phyloP scores from a whole-genome alignment of 2,797 vertebrate species.

The Rachycentron canadum region DNA sequence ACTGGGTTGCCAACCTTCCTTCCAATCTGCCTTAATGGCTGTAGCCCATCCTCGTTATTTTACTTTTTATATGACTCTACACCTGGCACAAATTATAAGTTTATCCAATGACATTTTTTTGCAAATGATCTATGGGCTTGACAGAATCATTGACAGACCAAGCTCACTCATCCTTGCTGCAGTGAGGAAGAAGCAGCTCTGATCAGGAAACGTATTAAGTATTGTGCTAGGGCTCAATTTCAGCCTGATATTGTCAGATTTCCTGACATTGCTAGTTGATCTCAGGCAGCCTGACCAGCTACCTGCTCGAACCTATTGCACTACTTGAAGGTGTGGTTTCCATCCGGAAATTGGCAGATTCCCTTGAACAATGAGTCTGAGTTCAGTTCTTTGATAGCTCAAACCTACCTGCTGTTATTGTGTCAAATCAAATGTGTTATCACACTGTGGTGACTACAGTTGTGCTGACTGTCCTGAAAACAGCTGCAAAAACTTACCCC shows the following conservation, averaged over 20 bases:
- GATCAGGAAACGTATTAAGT: neutral
- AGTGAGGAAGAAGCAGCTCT: neutral
- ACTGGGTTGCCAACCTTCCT: neutral
- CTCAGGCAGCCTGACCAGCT: neutral
- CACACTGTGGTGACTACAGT: conserved; percentile 1
- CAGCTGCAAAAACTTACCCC: neutral
- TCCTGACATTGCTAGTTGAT: conserved; percentile 18
- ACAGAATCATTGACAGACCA: neutral
- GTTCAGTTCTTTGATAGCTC: conserved; percentile 1
- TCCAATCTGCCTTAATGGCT: neutral
- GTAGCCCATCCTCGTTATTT: neutral
- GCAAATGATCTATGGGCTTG: neutral
- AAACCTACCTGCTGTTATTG: neutral
- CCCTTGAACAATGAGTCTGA: conserved; percentile 12
- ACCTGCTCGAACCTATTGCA: conserved; percentile 24
- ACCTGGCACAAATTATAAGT: neutral
- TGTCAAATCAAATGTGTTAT: conserved; percentile 10
- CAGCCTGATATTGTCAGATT: neutral
- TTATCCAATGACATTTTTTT: neutral
- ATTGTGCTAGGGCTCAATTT: neutral
- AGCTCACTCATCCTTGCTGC: neutral
- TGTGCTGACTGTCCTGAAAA: neutral
- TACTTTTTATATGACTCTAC: neutral
- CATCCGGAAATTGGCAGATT: conserved; percentile 1
- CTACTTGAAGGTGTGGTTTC: conserved; percentile 15